Evolutionary conservation across 1,140 invertebrate genomes (phyloP).

Genomic region (Mactra quadrangularis): DNA sequence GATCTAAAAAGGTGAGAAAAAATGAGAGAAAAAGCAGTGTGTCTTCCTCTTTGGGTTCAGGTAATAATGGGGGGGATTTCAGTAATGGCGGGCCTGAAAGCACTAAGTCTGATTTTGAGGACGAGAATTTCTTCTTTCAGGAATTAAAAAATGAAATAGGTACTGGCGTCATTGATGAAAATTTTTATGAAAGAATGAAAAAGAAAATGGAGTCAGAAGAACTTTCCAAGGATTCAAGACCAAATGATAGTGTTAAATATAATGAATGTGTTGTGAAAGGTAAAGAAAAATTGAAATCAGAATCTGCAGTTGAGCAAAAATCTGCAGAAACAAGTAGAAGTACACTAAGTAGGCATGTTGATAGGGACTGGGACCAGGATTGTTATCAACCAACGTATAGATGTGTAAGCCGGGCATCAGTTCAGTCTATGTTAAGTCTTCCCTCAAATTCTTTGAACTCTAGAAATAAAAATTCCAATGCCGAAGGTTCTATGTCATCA

Average conservation of each 20-base stretch:
- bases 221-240: conserved; percentile 17
- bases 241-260: conserved; percentile 30
- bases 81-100: conserved; percentile 11
- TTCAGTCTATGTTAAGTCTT: conserved; percentile 21
- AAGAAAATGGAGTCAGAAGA: conserved; percentile 12
- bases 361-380: conserved; percentile 38
- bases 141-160: neutral
- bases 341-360: neutral
- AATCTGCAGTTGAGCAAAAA: conserved; percentile 1
- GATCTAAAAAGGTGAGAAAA: conserved; percentile 72
- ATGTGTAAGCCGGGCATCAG: conserved; percentile 52
- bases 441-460: conserved; percentile 54
- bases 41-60: conserved; percentile 27
- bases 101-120: conserved; percentile 25
- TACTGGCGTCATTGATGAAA: neutral
- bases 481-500: neutral
- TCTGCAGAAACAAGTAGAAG: neutral
- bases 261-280: conserved; percentile 41
- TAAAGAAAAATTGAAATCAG: conserved; percentile 25
- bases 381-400: conserved; percentile 29
- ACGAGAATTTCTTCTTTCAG: conserved; percentile 43
- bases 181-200: conserved; percentile 45
- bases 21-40: conserved; percentile 54
- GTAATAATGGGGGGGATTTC: conserved; percentile 15
- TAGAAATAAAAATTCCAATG: conserved; percentile 35